These are phyloP conservation scores for Buteo buteo DNA, from an alignment of 2,113 vertebrate genomes.

Conservation along the genomic window DNA sequence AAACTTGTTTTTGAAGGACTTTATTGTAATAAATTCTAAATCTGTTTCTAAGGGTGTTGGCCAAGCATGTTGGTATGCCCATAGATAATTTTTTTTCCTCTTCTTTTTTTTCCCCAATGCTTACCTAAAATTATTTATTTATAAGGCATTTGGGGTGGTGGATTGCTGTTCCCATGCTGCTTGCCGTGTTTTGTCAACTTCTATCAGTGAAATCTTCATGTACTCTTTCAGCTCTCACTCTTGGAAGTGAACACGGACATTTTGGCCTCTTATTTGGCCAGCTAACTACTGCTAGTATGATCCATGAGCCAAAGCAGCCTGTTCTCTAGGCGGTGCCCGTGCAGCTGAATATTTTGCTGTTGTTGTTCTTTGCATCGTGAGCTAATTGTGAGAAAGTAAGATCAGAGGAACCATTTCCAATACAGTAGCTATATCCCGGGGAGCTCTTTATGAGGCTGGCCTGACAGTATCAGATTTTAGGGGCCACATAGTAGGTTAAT, in stretches of 20 bases:
- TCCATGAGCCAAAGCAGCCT: neutral
- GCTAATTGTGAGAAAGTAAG: neutral
- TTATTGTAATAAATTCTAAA: neutral
- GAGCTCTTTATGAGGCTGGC: neutral
- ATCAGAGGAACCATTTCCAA: neutral
- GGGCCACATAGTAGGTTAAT: accelerated
- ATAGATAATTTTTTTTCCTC: accelerated
- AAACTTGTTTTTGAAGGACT: neutral
- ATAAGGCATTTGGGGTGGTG: neutral
- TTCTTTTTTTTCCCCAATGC: neutral
- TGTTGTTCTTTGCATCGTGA: neutral
- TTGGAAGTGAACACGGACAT: neutral
- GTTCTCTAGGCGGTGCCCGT: neutral
- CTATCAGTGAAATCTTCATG: neutral
- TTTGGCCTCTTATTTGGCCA: neutral
- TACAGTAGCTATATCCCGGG: accelerated
- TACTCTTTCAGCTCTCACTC: neutral
- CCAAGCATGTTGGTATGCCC: neutral
- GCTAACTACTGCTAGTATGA: neutral
- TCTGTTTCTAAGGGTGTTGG: neutral
- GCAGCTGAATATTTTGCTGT: neutral
- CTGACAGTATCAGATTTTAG: neutral
- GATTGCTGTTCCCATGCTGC: neutral
- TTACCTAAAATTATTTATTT: neutral
- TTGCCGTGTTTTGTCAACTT: neutral